Evolutionary conservation across 2,888 invertebrate species (phyloP).

Genomic region (Thymelicus acteon): DNA sequence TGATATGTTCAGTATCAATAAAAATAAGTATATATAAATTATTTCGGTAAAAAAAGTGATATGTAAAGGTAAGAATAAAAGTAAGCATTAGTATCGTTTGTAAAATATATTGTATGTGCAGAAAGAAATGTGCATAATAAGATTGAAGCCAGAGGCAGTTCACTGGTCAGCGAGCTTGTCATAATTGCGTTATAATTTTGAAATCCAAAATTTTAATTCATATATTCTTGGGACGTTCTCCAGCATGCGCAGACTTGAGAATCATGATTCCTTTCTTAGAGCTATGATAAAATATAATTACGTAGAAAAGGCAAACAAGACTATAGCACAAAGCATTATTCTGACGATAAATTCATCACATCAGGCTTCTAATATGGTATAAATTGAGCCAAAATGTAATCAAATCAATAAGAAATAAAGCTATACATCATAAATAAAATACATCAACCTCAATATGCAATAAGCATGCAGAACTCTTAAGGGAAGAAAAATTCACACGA

Average conservation of each 20-base stretch:
- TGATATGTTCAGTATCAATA: conserved; percentile 23
- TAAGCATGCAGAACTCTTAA: conserved; percentile 49
- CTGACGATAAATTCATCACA: conserved; percentile 51
- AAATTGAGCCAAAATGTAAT: conserved; percentile 81
- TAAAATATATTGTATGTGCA: conserved; percentile 56
- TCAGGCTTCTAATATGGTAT: conserved; percentile 72
- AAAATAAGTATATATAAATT: conserved; percentile 19
- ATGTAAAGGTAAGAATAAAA: conserved; percentile 19
- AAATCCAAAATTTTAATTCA: not conserved
- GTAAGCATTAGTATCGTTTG: conserved; percentile 31
- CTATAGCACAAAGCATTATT: conserved; percentile 67
- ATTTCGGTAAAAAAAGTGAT: conserved; percentile 3
- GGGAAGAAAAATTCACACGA: conserved; percentile 24
- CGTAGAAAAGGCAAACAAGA: conserved; percentile 60
- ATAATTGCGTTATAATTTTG: conserved; percentile 19
- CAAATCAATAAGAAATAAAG: conserved; percentile 53
- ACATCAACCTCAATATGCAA: conserved; percentile 26
- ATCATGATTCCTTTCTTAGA: conserved; percentile 47
- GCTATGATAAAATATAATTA: conserved; percentile 56
- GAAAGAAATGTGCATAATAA: conserved; percentile 41
- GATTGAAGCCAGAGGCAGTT: conserved; percentile 77
- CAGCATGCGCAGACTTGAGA: conserved; percentile 73
- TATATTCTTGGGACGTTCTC: conserved; percentile 49
- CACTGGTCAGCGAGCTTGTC: conserved; percentile 46
- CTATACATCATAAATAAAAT: conserved; percentile 27